Conservation (phyloP, 2,888 invertebrate species). For the Brachynemurus nebulosus region DNA sequence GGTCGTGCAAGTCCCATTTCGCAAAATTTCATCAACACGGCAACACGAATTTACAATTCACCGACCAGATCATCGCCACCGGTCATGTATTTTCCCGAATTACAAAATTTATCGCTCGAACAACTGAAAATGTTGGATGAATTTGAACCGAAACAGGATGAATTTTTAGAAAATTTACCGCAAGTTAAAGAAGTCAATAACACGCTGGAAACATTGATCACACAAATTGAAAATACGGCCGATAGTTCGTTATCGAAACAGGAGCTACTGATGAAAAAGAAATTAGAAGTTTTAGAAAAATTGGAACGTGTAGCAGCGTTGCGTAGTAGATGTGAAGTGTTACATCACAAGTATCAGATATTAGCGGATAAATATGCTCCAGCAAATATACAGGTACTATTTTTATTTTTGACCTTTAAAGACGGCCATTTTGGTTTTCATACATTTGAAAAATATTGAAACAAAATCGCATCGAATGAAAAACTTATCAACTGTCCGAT, state of each 20-base stretch:
- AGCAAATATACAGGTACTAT: constrained; percentile 47
- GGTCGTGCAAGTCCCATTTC: constrained; percentile 7
- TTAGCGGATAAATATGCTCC: constrained; percentile 61
- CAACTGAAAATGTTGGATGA: constrained; percentile 56
- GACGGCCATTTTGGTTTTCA: too few relatives aligned
- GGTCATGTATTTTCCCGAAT: constrained; percentile 32
- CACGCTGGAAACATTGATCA: constrained; percentile 55
- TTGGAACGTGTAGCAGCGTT: constrained; percentile 54
- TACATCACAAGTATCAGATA: constrained; percentile 54
- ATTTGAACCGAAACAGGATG: constrained; percentile 57
- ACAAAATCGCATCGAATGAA: too few relatives aligned
- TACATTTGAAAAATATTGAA: too few relatives aligned
- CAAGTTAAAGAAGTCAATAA: constrained; percentile 51
- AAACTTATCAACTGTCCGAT: too few relatives aligned
- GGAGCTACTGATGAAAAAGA: constrained; percentile 40
- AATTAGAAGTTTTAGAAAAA: constrained; percentile 45
- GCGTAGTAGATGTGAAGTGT: constrained; percentile 53
- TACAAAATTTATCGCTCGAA: constrained; percentile 38
- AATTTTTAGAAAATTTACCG: constrained; percentile 55
- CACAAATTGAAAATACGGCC: constrained; percentile 53
- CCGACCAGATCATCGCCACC: neutral
- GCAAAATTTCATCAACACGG: constrained; percentile 3
- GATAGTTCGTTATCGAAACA: constrained; percentile 54
- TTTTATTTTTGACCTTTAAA: too few relatives aligned
- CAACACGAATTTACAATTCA: neutral